A percentile compares a stretch with the other conserved stretches of the same genome.
Evolutionary conservation across 1,140 invertebrate species (phyloP).

Genomic region (Battus philenor): DNA sequence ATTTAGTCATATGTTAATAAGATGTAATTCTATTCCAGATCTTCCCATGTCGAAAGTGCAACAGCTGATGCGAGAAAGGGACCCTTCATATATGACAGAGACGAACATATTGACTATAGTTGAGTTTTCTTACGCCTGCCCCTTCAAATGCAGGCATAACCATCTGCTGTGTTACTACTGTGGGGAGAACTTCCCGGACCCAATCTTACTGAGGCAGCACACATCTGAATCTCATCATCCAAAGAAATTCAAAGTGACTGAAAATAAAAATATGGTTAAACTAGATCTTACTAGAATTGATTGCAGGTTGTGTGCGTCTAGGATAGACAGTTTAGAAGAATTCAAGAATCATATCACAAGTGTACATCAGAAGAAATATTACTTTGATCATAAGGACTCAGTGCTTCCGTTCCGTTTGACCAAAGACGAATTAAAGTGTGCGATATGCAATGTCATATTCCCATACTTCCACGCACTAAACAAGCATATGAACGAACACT

Average conservation of each 20-base stretch:
- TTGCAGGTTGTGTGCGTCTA: conserved; percentile 41
- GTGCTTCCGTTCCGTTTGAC: conserved; percentile 51
- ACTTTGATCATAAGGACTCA: conserved; percentile 42
- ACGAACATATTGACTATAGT: conserved; percentile 57
- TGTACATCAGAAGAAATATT: conserved; percentile 51
- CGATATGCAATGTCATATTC: conserved; percentile 41
- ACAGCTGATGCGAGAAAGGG: conserved; percentile 49
- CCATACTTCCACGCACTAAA: conserved; percentile 63
- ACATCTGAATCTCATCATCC: conserved; percentile 38
- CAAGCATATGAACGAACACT: conserved; percentile 66
- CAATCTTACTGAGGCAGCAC: conserved; percentile 34
- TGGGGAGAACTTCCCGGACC: conserved; percentile 42
- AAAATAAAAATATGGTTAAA: conserved; percentile 60
- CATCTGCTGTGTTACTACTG: conserved; percentile 61
- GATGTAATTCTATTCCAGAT: conserved; percentile 22
- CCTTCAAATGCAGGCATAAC: conserved; percentile 63
- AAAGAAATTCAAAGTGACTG: conserved; percentile 55
- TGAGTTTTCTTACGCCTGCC: conserved; percentile 55
- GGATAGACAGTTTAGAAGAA: conserved; percentile 40
- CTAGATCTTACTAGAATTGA: conserved; percentile 55
- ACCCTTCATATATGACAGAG: conserved; percentile 51
- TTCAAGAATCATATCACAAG: conserved; percentile 46
- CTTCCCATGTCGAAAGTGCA: conserved; percentile 55
- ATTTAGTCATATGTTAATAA: not conserved
- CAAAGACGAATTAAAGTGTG: conserved; percentile 44